phyloP scores from a whole-genome alignment of 2,888 invertebrate genomes.

The Eugnorisma glareosa region DNA sequence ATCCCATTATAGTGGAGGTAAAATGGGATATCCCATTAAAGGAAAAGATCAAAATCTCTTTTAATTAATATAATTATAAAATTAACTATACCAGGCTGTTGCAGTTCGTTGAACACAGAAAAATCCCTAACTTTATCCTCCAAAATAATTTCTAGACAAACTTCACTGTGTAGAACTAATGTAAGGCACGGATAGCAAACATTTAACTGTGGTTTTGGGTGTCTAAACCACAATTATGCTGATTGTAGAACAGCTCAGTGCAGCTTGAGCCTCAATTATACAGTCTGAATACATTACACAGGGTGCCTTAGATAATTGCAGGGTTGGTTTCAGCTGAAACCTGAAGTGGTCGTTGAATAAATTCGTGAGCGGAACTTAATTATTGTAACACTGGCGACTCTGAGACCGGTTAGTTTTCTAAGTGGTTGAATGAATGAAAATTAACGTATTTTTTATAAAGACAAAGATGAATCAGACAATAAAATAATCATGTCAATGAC shows the following conservation, averaged over 20 bases:
- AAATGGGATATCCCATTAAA: too few species aligned
- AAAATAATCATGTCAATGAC: conserved; percentile 55
- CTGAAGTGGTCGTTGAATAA: conserved; percentile 23
- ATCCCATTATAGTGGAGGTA: too few species aligned
- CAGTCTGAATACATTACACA: conserved; percentile 51
- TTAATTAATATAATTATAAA: not conserved
- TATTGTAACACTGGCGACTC: conserved; percentile 7
- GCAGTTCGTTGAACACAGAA: not conserved
- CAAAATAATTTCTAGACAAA: not conserved
- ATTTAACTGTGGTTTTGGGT: conserved; percentile 12
- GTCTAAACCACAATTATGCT: conserved; percentile 43
- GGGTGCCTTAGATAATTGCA: conserved; percentile 50
- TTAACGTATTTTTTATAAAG: not conserved
- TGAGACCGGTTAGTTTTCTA: not conserved
- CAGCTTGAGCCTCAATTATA: conserved; percentile 38
- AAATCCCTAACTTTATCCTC: not conserved
- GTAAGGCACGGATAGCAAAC: conserved; percentile 3
- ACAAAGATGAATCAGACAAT: conserved; percentile 38
- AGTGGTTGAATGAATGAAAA: not conserved
- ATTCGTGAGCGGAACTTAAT: not conserved
- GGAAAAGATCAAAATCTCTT: too few species aligned
- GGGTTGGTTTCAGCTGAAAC: conserved; percentile 49
- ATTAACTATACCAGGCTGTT: not conserved
- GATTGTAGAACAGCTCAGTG: conserved; percentile 38
- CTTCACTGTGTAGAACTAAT: not conserved